Base-by-base conservation (phyloP, 2,888 invertebrate genomes). In the Volucella inflata region DNA sequence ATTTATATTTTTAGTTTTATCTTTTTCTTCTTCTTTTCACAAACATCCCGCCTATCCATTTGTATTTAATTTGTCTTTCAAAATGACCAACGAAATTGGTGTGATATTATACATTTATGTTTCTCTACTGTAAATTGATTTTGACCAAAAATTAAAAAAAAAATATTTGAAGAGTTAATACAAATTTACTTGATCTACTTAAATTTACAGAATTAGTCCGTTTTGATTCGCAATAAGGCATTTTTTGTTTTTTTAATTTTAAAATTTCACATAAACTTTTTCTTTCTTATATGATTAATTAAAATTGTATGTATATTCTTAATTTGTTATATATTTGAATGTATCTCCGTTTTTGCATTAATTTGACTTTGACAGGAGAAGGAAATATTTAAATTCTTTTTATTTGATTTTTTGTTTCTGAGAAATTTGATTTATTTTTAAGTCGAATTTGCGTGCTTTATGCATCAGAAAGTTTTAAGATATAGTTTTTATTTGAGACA, bases 141-240 rank as follows among this genome's bases (percentile, higher is more conserved):
- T 81, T 3, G 62, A 70, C 30, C 30, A 40, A 12, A 48, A 62
- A 44, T 21, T 51, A 48, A 55, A 48, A 36, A 11, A 48, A 55
- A 55, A 67, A 72, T 50, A n/a, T 8, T 48, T 21, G 8, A 36
- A 40, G 40, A 59, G 59, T 70, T 17, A 30, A 74, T 68, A 68
- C 30, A 74, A 70, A 72, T 68, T 21, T 65, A 80, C 59, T 57
- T 60, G 55, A 70, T 74, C 60, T 71, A 76, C 80, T 84, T 76
- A 84, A 21, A 71, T 76, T 71, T 71, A 67, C 60, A 76, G 70
- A 80, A 75, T 81, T 71, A 84, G 84, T 84, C 84, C 75, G 80
- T 84, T 84, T 80, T 84, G 80, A 84, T 84, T 84, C 59, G 80
- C 80, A 80, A 75, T 84, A 84, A 84, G 84, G 84, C 84, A 80